Base-by-base conservation (phyloP, 2,113 vertebrate species). In the Halichoeres trimaculatus region DNA sequence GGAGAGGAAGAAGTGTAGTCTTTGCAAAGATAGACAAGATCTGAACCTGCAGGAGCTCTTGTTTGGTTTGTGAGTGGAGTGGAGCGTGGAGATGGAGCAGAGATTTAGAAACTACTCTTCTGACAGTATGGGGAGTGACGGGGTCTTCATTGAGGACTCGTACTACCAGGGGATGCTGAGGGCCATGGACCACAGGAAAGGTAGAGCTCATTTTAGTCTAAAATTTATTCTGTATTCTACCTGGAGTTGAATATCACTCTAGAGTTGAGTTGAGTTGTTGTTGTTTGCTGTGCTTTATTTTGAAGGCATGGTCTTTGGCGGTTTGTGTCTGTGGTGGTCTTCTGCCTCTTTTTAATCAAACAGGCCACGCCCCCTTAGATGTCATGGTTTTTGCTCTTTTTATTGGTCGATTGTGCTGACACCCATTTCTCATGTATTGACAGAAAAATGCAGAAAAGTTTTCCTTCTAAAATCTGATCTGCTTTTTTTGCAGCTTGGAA, bases 101-200 rank as follows among this genome's bases (percentile, higher is more conserved):
- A 70, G 16, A 10, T 76, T 81, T 71, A 85, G 89, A 35, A 79
- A 66, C 34, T 87, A 81, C 72, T 93, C 93, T 4, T 86, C 90
- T 9, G 91, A 93, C 76, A 93, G 92, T 10, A 14, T 83, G 68
- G 66, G 88, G 5, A 93, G 92, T 70, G 93, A 93, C 13, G 51
- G 54, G 34, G 92, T 94, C 64, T 94, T 93, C 67, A 35, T 86
- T 35, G 91, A 94, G 20, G 92, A 93, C 9, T 38, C 71, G 26
- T 69, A 47, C 60, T 90, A 88, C 67, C 90, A 93, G 60, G 88
- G 86, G 26, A 68, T 77, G 75, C 91, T 94, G 30, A 87, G 5
- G 53, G 41, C 89, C 69, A 89, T 50, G 63, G 90, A 91, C 10
- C 23, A 57, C 88, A 92, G 83, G 74, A 94, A 94, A 94, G 93